Conservation (phyloP, 2,797 vertebrate species). For the Gallinago stenura region DNA sequence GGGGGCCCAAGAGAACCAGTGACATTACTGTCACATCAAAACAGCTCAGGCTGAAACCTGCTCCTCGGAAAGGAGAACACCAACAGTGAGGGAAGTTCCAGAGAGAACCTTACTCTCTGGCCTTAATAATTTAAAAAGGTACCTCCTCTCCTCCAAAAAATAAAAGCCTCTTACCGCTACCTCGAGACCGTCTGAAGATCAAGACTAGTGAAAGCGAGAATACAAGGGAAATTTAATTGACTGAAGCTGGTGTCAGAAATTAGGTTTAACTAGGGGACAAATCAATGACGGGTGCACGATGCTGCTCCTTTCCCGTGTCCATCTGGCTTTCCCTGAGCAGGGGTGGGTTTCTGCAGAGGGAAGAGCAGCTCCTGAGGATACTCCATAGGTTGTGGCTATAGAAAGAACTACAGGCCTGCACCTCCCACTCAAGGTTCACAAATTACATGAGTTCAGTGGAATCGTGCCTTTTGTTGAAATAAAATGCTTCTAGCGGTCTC, state of each 20-base stretch:
- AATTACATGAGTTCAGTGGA: not conserved
- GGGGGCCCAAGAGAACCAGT: not conserved
- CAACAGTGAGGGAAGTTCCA: not conserved
- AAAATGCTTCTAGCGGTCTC: not conserved
- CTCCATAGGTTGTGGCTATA: fast-evolving
- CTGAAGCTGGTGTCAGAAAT: not conserved
- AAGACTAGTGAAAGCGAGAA: not conserved
- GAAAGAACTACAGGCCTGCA: not conserved
- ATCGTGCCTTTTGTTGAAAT: not conserved
- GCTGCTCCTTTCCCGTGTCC: not conserved
- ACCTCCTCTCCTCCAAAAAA: not conserved
- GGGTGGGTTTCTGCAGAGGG: not conserved
- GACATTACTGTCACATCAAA: not conserved
- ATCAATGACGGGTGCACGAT: not conserved
- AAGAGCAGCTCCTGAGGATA: not conserved
- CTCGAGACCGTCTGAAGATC: not conserved
- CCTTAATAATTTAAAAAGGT: not conserved
- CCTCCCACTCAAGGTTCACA: not conserved
- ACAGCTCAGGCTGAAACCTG: not conserved
- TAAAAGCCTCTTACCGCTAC: not conserved
- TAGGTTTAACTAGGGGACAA: not conserved
- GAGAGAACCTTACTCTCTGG: not conserved
- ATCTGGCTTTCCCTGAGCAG: not conserved
- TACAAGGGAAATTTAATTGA: not conserved
- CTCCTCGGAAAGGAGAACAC: not conserved